Conservation (phyloP, 2,113 vertebrate genomes). For the Seriola rivoliana region DNA sequence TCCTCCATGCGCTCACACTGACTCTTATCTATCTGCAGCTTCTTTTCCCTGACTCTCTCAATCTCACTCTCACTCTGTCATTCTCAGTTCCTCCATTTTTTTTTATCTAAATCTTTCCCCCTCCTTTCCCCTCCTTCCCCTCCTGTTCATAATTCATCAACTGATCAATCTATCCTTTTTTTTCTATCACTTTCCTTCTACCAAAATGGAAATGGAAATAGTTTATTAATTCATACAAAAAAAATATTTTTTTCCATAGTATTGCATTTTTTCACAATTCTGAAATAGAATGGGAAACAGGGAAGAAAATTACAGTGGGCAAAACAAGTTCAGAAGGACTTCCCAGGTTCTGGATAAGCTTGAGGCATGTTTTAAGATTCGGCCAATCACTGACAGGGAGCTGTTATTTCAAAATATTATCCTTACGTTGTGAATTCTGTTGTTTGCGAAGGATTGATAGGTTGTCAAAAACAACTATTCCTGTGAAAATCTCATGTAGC, state of each 20-base stretch:
- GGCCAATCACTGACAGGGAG: slow-evolving; percentile 22
- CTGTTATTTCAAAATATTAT: slow-evolving; percentile 54
- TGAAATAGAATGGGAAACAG: slow-evolving; percentile 12
- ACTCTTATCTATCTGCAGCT: slow-evolving; percentile 45
- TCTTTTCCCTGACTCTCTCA: slow-evolving; percentile 52
- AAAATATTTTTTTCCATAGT: slow-evolving; percentile 22
- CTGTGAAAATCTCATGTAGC: slow-evolving; percentile 21
- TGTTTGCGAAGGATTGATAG: slow-evolving; percentile 32
- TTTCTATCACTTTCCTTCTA: slow-evolving; percentile 7
- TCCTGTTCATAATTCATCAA: slow-evolving; percentile 46
- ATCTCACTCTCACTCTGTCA: slow-evolving; percentile 48
- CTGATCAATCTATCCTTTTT: slow-evolving; percentile 22
- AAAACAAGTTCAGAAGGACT: slow-evolving; percentile 34
- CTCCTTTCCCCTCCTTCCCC: slow-evolving; percentile 20
- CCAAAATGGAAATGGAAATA: slow-evolving; percentile 20
- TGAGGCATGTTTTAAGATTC: slow-evolving; percentile 11
- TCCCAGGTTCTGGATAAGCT: slow-evolving; percentile 17
- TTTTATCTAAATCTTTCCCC: slow-evolving; percentile 40
- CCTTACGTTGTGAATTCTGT: slow-evolving; percentile 26
- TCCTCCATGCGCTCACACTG: slow-evolving; percentile 51
- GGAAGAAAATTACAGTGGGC: background rate
- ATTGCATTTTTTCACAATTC: slow-evolving; percentile 8
- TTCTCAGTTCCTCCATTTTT: slow-evolving; percentile 43
- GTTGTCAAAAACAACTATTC: slow-evolving; percentile 49
- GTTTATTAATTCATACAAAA: background rate